Base-by-base conservation (phyloP, 2,888 invertebrate species). In the Chrysodeixis includens region DNA sequence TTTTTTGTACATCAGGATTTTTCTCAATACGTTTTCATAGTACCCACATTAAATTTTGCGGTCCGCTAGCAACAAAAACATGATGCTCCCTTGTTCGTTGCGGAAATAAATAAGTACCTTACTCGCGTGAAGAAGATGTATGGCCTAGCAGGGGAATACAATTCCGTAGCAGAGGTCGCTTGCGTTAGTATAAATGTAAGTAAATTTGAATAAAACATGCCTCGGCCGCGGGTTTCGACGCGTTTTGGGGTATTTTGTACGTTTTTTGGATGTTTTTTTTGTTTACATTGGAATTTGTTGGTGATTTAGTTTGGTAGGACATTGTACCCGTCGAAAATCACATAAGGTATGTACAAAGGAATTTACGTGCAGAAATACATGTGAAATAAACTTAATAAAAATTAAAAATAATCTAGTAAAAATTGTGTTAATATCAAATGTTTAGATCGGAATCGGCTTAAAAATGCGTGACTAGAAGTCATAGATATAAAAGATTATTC, bases 201-300 rank as follows among this genome's bases (percentile, higher is more conserved):
- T 95, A 95, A 95, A 95, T 95, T 95, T 95, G 94, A 95, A 95
- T 95, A 95, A 95, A 94, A 95, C 94, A 95, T 94, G 86, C 82
- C 82, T 74, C 85, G 73, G 86, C 75, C 78, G 75, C 77, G 74
- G 75, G 68, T 69, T 75, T 54, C 62, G 49, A 62, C 66, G 72
- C 66, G 56, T 76, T 74, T 73, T 55, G 51, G 30, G 35, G 54
- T n/a, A 49, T 59, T 72, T 71, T 66, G 57, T 74, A 70, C 67
- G 64, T 71, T 62, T 73, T 81, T 81, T 85, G 26, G 16, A 40
- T 57, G n/a, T n/a, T n/a, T n/a, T n/a, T n/a, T 79, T 72, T 72
- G 71, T 18, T 74, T 71, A 62, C 58, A 51, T 46, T 22, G 18
- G 10, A 68, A 59, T 65, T 63, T 16, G 32, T 44, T 22, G n/a